Evolutionary conservation across 2,113 vertebrate genomes (phyloP).

Genomic region (Cygnus buccinator): DNA sequence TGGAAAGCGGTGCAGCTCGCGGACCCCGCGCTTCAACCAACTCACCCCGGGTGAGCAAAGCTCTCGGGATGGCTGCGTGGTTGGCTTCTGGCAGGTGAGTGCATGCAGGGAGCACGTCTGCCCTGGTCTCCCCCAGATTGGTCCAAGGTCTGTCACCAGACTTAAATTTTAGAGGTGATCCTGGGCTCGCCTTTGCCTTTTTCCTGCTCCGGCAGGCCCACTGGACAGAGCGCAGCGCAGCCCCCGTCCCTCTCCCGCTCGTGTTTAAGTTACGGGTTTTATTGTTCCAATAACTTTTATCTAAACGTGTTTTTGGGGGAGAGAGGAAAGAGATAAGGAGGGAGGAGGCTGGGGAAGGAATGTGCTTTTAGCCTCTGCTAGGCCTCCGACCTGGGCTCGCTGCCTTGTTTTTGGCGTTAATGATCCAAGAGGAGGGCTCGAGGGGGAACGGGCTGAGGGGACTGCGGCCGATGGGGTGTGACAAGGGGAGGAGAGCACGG

Average conservation of each 20-base stretch:
- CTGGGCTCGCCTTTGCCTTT: not conserved
- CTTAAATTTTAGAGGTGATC: not conserved
- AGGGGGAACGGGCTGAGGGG: not conserved
- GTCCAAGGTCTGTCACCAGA: not conserved
- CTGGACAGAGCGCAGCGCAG: fast-evolving
- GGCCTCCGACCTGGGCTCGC: not conserved
- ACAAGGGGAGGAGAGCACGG: not conserved
- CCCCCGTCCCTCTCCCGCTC: not conserved
- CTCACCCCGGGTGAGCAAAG: not conserved
- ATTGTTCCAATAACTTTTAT: conserved; percentile 49
- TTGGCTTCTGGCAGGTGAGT: not conserved
- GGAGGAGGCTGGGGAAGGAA: conserved; percentile 60
- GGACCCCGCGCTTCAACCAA: not conserved
- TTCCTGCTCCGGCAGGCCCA: not conserved
- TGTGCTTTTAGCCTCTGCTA: conserved; percentile 25
- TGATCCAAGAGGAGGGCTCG: not conserved
- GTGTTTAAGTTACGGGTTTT: conserved; percentile 32
- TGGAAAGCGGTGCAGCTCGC: fast-evolving
- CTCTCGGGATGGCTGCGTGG: too few relatives aligned
- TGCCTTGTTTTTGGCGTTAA: not conserved
- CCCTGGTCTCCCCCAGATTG: not conserved
- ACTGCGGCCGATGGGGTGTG: fast-evolving
- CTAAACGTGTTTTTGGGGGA: not conserved
- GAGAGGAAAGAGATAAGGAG: conserved; percentile 46
- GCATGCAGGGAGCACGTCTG: fast-evolving